A percentile compares a stretch with the other conserved stretches of the same genome.
Evolutionary conservation across 2,888 invertebrate genomes (phyloP).

Genomic region (Xylota sylvarum): DNA sequence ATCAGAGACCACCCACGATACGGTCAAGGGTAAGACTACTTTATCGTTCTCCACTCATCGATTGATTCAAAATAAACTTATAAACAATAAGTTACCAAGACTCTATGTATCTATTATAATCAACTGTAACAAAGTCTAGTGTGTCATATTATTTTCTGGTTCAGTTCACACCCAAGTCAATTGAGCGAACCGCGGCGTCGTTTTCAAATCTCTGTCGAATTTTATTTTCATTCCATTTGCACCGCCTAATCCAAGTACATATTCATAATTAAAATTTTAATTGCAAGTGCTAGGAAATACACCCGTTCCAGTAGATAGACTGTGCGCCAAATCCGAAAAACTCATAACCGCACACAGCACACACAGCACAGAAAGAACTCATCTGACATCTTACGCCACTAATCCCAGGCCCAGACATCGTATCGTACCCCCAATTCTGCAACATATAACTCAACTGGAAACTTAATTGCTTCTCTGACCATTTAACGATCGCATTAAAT

Average conservation of each 20-base stretch:
- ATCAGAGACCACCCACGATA: too few species aligned
- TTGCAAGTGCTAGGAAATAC: slow-evolving; percentile 50
- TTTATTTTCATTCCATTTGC: slow-evolving; percentile 23
- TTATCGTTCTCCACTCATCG: too few species aligned
- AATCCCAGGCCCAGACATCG: slow-evolving; percentile 47
- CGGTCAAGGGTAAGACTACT: too few species aligned
- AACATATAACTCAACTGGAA: slow-evolving; percentile 71
- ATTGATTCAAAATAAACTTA: too few species aligned
- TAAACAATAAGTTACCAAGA: too few species aligned
- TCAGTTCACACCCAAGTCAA: slow-evolving; percentile 19
- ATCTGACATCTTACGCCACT: slow-evolving; percentile 60
- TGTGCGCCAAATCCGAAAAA: slow-evolving; percentile 44
- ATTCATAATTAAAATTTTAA: slow-evolving; percentile 60
- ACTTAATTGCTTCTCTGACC: slow-evolving; percentile 76
- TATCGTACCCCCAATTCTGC: slow-evolving; percentile 53
- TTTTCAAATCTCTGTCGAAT: slow-evolving; percentile 14
- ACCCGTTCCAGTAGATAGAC: slow-evolving; percentile 9
- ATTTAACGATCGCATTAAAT: slow-evolving; percentile 81
- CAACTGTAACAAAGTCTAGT: slow-evolving; percentile 2
- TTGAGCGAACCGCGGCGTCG: not conserved
- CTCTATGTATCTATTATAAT: not conserved
- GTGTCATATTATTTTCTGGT: slow-evolving; percentile 7
- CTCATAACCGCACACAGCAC: not conserved
- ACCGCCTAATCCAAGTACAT: slow-evolving; percentile 40
- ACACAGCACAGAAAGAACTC: slow-evolving; percentile 9